A percentile compares a stretch with the other conserved stretches of the same genome.
These are phyloP conservation scores for Pangasius djambal DNA, from an alignment of 2,797 vertebrate genomes.

Conservation along the genomic window DNA sequence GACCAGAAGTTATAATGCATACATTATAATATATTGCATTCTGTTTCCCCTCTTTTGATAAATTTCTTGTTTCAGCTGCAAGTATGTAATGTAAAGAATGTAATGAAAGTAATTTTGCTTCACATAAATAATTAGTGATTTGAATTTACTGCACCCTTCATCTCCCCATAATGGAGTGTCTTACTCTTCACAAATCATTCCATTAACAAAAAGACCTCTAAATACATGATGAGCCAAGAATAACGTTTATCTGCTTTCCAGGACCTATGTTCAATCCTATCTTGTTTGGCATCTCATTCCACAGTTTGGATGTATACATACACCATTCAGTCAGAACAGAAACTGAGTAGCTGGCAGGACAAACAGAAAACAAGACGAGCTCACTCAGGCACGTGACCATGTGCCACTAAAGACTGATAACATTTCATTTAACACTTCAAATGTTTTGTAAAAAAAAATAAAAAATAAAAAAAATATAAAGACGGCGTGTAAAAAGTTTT, in stretches of 20 bases:
- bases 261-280: background rate
- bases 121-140: constrained; percentile 4
- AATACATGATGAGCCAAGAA: background rate
- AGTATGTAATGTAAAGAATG: constrained; percentile 30
- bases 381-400: constrained; percentile 37
- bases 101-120: background rate
- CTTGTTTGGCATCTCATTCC: constrained; percentile 12
- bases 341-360: constrained; percentile 16
- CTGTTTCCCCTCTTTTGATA: constrained; percentile 1
- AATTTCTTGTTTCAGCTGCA: background rate
- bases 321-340: background rate
- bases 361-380: constrained; percentile 21
- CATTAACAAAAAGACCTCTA: constrained; percentile 15
- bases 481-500: constrained; percentile 56
- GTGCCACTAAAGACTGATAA: constrained; percentile 56
- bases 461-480: constrained; percentile 54
- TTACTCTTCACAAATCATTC: constrained; percentile 6
- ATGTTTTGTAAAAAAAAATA: constrained; percentile 61
- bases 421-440: constrained; percentile 64
- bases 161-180: background rate
- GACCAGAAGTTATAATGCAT: background rate
- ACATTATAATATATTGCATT: background rate
- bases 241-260: constrained; percentile 1
- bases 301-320: constrained; percentile 4
- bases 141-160: background rate